Base-by-base conservation (phyloP, 1,140 invertebrate species). In the Drosophila tropicalis region DNA sequence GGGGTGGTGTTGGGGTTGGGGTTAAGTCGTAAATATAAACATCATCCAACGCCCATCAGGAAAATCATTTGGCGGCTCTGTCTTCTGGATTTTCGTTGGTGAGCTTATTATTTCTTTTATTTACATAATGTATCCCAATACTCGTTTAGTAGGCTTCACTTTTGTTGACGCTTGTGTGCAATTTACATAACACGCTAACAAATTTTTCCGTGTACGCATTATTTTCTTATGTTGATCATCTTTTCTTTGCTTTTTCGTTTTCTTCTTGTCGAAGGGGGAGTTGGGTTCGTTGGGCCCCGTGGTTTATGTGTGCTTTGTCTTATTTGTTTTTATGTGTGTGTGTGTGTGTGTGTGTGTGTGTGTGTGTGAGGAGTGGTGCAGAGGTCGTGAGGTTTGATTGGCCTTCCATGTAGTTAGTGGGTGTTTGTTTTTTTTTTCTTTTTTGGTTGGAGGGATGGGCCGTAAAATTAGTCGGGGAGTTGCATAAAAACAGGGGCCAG, bases 111-210 rank as follows among this genome's bases (percentile, higher is more conserved):
- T 86, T 87, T 87, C 74, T 87, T 87, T 89, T 87, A 87, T 87
- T 87, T 87, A 87, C 83, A 87, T 87, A 87, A 83, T 76, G 80
- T 83, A 67, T 70, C 73, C 73, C 70, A 70, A 80, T 81, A 78
- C 60, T 62, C 67, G 29, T 70, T 62, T 56, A 67, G 44, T 60
- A 54, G 40, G 25, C 62, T 65, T 62, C 62, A 71, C 78, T 80
- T 81, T 74, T 87, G 19, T 29, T 47, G 40, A 47, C 40, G 61
- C 77, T 73, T 71, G 79, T 83, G 84, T 77, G 83, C 83, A 87
- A 87, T 87, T 87, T 87, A 83, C 83, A 86, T 87, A 87, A 87
- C 83, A 83, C 84, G 83, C 83, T 67, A 87, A 86, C 84, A 87
- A 86, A 86, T 86, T 74, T 72, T 74, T 65, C 36, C 19, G 47